Conservation (phyloP, 2,888 invertebrate species). For the Platypus cylindrus region DNA sequence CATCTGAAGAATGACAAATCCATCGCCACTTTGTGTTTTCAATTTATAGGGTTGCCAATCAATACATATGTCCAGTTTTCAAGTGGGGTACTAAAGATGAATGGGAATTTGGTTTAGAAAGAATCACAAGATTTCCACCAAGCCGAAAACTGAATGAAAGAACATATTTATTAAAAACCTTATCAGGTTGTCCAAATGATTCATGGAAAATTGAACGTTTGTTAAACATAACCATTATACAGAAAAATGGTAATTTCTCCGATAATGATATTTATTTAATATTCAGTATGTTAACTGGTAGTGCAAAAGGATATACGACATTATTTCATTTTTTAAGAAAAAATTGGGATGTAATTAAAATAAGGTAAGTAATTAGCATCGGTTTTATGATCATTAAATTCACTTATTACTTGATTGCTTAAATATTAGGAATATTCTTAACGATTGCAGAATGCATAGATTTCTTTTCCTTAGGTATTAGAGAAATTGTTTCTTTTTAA, state of each 20-base stretch:
- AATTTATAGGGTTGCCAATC: slow-evolving; percentile 52
- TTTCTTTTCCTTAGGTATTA: no score
- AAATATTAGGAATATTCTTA: no score
- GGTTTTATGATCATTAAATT: no score
- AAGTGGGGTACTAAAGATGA: slow-evolving; percentile 68
- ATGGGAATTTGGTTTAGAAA: slow-evolving; percentile 70
- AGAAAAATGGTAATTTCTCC: slow-evolving; percentile 58
- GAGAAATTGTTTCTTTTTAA: no score
- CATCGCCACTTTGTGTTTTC: slow-evolving; percentile 3
- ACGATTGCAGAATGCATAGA: no score
- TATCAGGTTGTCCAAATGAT: slow-evolving; percentile 69
- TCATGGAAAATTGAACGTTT: slow-evolving; percentile 52
- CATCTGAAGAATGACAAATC: no score
- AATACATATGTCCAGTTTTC: slow-evolving; percentile 69
- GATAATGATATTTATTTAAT: slow-evolving; percentile 65
- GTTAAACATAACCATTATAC: slow-evolving; percentile 55
- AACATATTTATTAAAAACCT: slow-evolving; percentile 61
- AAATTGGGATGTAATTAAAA: slow-evolving; percentile 57
- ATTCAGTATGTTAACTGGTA: slow-evolving; percentile 60
- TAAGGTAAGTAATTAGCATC: slow-evolving; percentile 48
- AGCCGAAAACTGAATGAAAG: slow-evolving; percentile 60
- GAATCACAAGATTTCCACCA: slow-evolving; percentile 62
- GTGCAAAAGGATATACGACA: slow-evolving; percentile 57
- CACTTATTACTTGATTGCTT: no score
- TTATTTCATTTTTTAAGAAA: slow-evolving; percentile 56